Evolutionary conservation across 1,140 invertebrate species (phyloP).

Genomic region (Lasioglossum albipes): DNA sequence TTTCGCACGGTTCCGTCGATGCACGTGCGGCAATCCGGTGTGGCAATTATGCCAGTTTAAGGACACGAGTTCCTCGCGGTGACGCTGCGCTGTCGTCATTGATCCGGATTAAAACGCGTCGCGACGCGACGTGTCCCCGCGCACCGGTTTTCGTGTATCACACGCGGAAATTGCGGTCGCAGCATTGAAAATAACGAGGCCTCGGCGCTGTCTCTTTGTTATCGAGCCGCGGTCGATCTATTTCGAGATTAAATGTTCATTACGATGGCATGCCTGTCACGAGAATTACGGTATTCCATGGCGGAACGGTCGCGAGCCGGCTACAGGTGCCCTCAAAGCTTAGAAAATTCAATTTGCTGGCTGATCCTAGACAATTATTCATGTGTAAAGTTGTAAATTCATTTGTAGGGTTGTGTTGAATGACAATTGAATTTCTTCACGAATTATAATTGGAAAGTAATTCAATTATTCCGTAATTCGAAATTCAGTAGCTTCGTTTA

Average conservation of each 20-base stretch:
- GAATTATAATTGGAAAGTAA: no score
- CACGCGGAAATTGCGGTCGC: neutral
- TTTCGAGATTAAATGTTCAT: slow-evolving; percentile 10
- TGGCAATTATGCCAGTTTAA: slow-evolving; percentile 23
- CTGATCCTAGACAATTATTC: no score
- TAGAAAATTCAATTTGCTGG: no score
- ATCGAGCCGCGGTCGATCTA: neutral
- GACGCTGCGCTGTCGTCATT: neutral
- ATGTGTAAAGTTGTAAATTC: no score
- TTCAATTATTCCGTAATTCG: no score
- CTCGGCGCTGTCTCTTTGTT: slow-evolving; percentile 5
- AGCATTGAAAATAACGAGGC: neutral
- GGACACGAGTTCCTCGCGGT: neutral
- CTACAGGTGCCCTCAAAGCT: neutral
- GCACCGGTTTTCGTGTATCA: neutral
- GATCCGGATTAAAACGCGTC: neutral
- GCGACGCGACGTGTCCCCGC: neutral
- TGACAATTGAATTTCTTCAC: no score
- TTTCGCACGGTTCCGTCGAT: neutral
- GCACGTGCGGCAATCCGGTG: no score
- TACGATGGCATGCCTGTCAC: neutral
- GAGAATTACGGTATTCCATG: neutral
- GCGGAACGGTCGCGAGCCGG: neutral
- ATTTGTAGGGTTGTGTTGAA: no score
- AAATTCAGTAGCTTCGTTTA: no score